Evolutionary conservation across 2,797 vertebrate genomes (phyloP).

Genomic region (Eulemur rubriventer): DNA sequence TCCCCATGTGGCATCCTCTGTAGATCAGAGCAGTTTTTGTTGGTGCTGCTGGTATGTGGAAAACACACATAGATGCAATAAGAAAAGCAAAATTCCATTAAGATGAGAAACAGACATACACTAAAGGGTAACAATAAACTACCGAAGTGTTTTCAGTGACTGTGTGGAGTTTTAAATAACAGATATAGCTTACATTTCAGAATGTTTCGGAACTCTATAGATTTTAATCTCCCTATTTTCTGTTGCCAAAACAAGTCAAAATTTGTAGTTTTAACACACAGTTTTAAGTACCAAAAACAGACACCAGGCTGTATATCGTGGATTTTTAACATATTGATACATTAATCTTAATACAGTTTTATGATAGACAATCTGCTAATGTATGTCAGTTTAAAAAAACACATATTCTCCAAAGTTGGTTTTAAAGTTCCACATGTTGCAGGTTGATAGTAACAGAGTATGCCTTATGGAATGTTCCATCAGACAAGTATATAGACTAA

Average conservation of each 20-base stretch:
- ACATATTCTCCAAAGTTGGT: neutral
- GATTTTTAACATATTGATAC: neutral
- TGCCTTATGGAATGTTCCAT: neutral
- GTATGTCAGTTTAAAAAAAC: neutral
- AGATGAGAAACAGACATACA: slow-evolving; percentile 27
- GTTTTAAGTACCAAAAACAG: neutral
- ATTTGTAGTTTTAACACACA: neutral
- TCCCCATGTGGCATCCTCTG: neutral
- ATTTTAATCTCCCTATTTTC: slow-evolving; percentile 24
- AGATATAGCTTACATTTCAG: neutral
- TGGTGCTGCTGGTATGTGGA: neutral
- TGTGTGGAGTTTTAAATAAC: neutral
- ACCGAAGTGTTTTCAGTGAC: neutral
- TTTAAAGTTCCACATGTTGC: neutral
- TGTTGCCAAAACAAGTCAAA: slow-evolving; percentile 10
- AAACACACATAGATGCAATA: slow-evolving; percentile 4
- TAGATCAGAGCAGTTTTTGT: neutral
- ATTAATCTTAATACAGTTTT: neutral
- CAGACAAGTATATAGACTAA: neutral
- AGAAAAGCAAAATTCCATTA: neutral
- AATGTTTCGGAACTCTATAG: neutral
- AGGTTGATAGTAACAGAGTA: neutral
- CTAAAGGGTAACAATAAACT: neutral
- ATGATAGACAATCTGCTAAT: neutral
- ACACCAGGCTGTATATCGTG: neutral